These are phyloP conservation scores for Apeira syringaria DNA, from an alignment of 2,888 invertebrate species.

Conservation along the genomic window DNA sequence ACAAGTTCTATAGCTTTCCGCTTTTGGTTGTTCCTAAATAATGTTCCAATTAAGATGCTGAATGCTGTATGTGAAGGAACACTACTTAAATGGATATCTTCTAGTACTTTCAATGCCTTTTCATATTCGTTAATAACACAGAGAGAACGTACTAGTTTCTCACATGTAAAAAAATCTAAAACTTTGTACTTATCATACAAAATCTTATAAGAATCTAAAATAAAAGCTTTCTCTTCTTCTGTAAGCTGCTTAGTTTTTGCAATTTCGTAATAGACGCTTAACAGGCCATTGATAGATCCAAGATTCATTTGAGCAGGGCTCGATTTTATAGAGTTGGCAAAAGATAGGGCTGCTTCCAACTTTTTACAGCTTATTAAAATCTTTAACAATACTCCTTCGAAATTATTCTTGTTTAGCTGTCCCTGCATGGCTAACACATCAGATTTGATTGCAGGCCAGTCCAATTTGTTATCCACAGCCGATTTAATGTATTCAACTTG, in stretches of 20 bases:
- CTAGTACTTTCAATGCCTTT: constrained; percentile 83
- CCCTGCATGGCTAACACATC: constrained; percentile 60
- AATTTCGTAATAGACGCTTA: constrained; percentile 77
- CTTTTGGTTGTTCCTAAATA: constrained; percentile 83
- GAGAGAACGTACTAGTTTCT: constrained; percentile 84
- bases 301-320: constrained; percentile 78
- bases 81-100: constrained; percentile 79
- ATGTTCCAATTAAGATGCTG: constrained; percentile 79
- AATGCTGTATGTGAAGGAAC: constrained; percentile 75
- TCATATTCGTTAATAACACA: constrained; percentile 86
- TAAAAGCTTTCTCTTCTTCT: constrained; percentile 75
- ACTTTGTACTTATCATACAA: constrained; percentile 80
- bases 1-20: constrained; percentile 85
- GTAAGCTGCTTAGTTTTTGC: constrained; percentile 51
- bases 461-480: constrained; percentile 40
- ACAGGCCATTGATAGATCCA: constrained; percentile 82
- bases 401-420: constrained; percentile 71
- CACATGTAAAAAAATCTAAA: constrained; percentile 84
- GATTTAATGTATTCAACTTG: constrained; percentile 60
- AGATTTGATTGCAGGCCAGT: constrained; percentile 69
- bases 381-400: constrained; percentile 85
- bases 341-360: constrained; percentile 80
- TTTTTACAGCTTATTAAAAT: constrained; percentile 68
- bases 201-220: constrained; percentile 74
- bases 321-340: constrained; percentile 79